Evolutionary conservation across 2,888 invertebrate species (phyloP).

Genomic region (Lasius fuliginosus): DNA sequence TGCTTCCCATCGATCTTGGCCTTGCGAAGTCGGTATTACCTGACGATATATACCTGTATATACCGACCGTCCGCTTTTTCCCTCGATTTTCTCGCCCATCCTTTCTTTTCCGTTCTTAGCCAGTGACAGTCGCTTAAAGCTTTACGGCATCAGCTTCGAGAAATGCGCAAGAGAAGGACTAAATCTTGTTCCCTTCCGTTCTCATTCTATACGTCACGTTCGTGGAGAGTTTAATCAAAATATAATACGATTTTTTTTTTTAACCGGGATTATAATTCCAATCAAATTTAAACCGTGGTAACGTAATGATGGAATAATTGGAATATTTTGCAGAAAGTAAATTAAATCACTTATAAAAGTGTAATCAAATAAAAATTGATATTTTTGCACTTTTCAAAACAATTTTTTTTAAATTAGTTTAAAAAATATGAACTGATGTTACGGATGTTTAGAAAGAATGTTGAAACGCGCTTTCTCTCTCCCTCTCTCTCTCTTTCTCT

Average conservation of each 20-base stretch:
- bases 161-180: slow-evolving; percentile 40
- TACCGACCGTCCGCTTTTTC: slow-evolving; percentile 54
- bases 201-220: slow-evolving; percentile 36
- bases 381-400: not conserved
- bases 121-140: slow-evolving; percentile 57
- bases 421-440: not conserved
- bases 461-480: not conserved
- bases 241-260: slow-evolving; percentile 27
- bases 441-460: not conserved
- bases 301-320: not conserved
- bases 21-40: slow-evolving; percentile 35
- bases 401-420: not conserved
- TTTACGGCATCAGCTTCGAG: slow-evolving; percentile 46
- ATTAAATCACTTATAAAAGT: not conserved
- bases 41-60: slow-evolving; percentile 49
- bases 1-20: slow-evolving; percentile 72
- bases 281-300: slow-evolving; percentile 35
- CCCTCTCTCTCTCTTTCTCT: not conserved
- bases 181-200: slow-evolving; percentile 30
- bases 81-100: slow-evolving; percentile 56
- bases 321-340: not conserved
- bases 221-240: slow-evolving; percentile 45
- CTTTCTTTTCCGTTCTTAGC: slow-evolving; percentile 48
- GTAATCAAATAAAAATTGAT: not conserved
- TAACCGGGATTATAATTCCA: slow-evolving; percentile 15